phyloP scores from a whole-genome alignment of 2,888 invertebrate genomes.

The Zygothrica quintamaculata region DNA sequence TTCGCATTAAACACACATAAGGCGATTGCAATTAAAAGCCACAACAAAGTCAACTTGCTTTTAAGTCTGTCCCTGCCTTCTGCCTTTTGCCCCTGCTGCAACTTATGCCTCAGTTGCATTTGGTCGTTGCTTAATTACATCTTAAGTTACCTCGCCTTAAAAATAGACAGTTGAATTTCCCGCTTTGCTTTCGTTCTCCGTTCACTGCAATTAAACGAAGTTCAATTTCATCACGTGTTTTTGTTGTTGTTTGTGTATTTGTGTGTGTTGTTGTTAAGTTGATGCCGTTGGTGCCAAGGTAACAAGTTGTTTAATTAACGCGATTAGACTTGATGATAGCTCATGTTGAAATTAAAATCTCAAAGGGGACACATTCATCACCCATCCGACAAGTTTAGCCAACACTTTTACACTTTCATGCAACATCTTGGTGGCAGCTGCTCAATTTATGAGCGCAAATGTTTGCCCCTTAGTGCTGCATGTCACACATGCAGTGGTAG shows the following conservation, averaged over 20 bases:
- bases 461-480: constrained; percentile 34
- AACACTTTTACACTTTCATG: background rate
- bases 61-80: background rate
- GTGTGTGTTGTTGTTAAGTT: background rate
- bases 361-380: constrained; percentile 34
- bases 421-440: constrained; percentile 9
- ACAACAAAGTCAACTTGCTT: constrained; percentile 55
- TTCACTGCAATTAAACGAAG: constrained; percentile 59
- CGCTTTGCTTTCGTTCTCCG: too few relatives aligned
- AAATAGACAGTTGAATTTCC: too few relatives aligned
- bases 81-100: too few relatives aligned
- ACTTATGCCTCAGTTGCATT: constrained; percentile 2
- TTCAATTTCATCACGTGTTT: constrained; percentile 25
- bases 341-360: constrained; percentile 67
- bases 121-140: constrained; percentile 51
- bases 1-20: constrained; percentile 1
- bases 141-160: constrained; percentile 38
- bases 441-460: constrained; percentile 59
- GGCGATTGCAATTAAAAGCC: constrained; percentile 64
- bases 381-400: background rate
- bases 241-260: constrained; percentile 4
- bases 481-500: background rate
- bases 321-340: constrained; percentile 73
- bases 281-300: constrained; percentile 57
- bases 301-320: constrained; percentile 77